phyloP scores from a whole-genome alignment of 2,113 vertebrate genomes.

The Phalacrocorax aristotelis region DNA sequence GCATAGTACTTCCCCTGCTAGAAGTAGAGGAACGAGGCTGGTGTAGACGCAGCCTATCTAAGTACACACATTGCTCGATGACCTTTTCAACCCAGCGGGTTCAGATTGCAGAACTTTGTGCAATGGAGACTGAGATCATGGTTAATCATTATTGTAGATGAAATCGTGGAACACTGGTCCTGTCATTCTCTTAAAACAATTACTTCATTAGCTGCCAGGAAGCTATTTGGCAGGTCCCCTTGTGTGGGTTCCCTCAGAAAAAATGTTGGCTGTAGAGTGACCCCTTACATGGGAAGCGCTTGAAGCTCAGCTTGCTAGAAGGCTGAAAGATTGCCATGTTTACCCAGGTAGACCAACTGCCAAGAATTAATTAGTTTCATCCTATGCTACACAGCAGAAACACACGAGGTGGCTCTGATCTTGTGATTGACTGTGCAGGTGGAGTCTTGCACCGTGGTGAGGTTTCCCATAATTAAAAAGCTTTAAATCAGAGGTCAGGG shows the following conservation, averaged over 20 bases:
- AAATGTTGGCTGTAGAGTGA: neutral
- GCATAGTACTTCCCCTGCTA: neutral
- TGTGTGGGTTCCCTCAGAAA: neutral
- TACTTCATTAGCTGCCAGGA: neutral
- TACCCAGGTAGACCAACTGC: neutral
- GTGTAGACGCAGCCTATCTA: neutral
- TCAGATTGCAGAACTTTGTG: neutral
- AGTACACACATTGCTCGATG: neutral
- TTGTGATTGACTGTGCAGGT: neutral
- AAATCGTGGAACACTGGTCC: neutral
- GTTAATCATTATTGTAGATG: neutral
- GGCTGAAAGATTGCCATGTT: neutral
- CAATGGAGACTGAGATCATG: neutral
- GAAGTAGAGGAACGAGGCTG: neutral
- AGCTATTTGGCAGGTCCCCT: neutral
- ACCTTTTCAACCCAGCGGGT: conserved; percentile 15
- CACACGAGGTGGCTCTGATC: neutral
- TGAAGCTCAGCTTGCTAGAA: neutral
- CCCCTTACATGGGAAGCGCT: neutral
- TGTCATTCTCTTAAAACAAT: conserved; percentile 43
- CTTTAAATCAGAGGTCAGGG: neutral
- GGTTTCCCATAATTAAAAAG: neutral
- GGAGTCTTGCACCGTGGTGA: neutral
- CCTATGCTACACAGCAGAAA: neutral
- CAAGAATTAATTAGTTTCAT: neutral